These are phyloP conservation scores for Anas platyrhynchos DNA, from an alignment of 2,113 vertebrate genomes.

Conservation along the genomic window DNA sequence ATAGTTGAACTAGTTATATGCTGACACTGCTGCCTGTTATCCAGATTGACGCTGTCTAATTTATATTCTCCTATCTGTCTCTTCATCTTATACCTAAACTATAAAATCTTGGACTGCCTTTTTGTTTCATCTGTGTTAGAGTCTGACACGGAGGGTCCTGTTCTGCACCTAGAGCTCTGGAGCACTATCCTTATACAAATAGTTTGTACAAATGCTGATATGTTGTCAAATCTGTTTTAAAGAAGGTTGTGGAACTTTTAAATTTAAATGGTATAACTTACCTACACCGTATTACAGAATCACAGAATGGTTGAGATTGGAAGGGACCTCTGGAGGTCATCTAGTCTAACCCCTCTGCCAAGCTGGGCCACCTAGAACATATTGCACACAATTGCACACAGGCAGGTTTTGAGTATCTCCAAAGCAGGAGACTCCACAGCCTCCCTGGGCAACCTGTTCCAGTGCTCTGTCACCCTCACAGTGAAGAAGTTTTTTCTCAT, in stretches of 20 bases:
- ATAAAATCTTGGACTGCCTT: background rate
- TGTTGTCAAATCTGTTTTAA: background rate
- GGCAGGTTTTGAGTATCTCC: too few species aligned
- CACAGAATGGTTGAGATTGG: too few species aligned
- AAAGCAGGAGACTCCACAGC: too few species aligned
- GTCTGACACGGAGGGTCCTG: background rate
- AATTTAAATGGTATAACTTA: background rate
- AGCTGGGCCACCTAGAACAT: too few species aligned
- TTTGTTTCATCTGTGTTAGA: background rate
- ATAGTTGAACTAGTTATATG: background rate
- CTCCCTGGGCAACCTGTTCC: too few species aligned
- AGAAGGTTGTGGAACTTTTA: background rate
- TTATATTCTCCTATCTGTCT: background rate
- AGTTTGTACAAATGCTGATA: background rate
- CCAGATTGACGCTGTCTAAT: background rate
- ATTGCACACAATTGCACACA: too few species aligned
- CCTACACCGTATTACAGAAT: too few species aligned
- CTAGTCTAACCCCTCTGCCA: too few species aligned
- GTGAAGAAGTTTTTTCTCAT: too few species aligned
- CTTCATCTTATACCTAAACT: background rate
- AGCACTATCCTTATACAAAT: background rate
- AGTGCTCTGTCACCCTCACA: too few species aligned
- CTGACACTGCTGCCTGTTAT: conserved; percentile 16
- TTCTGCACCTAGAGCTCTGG: background rate
- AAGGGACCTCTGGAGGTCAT: too few species aligned